phyloP scores from a whole-genome alignment of 2,113 vertebrate species.

The Tupaia tana region DNA sequence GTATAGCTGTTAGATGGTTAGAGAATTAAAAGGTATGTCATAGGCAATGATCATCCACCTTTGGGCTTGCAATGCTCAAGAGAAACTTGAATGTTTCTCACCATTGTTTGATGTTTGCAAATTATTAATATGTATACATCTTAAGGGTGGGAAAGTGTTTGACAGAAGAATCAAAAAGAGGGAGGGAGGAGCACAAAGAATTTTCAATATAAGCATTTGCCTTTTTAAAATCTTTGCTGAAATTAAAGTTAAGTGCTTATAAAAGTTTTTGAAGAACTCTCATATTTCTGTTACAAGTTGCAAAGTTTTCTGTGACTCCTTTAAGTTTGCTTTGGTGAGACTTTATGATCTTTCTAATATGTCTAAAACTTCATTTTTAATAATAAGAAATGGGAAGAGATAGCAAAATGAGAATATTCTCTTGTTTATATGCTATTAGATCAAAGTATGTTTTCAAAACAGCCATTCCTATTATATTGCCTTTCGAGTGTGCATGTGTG shows the following conservation, averaged over 20 bases:
- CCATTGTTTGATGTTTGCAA: constrained; percentile 50
- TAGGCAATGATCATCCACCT: neutral
- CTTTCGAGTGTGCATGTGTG: neutral
- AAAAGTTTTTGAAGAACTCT: constrained; percentile 44
- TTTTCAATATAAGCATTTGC: neutral
- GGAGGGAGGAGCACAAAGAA: neutral
- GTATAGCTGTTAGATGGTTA: constrained; percentile 6
- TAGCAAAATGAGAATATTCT: neutral
- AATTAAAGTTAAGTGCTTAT: constrained; percentile 43
- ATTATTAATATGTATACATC: constrained; percentile 44
- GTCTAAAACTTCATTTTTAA: neutral
- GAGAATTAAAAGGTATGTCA: constrained; percentile 49
- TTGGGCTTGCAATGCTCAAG: neutral
- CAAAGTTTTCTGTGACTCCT: neutral
- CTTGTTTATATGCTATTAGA: neutral
- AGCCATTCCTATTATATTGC: neutral
- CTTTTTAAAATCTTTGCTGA: neutral
- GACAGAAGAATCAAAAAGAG: constrained; percentile 35
- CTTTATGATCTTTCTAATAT: constrained; percentile 3
- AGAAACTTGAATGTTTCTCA: constrained; percentile 45
- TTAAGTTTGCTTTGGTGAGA: constrained; percentile 8
- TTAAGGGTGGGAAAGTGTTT: constrained; percentile 41
- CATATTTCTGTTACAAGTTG: neutral
- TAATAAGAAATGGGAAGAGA: neutral
- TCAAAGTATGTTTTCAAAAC: constrained; percentile 25